Base-by-base conservation (phyloP, 2,888 invertebrate genomes). In the Endomychus coccineus region DNA sequence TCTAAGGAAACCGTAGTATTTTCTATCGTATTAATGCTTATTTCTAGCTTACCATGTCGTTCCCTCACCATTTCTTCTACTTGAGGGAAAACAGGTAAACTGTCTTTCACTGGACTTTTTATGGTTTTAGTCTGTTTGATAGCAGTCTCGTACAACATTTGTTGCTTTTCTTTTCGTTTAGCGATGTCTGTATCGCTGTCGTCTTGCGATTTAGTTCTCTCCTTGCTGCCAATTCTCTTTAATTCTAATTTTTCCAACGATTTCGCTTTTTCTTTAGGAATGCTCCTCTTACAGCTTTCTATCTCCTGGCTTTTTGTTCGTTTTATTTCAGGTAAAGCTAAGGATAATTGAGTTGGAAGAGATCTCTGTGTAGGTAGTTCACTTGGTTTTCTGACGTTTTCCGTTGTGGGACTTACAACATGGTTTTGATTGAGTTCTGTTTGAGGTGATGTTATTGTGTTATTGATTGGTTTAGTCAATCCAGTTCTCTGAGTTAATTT, bases 21-120 rank as follows among this genome's bases (percentile, higher is more conserved):
- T 44, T 67, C 66, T 11, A 67, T 66, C 0, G 75, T 81, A 56
- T 81, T 82, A 31, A 80, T 81, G 45, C 73, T 80, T 22, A 82
- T 81, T 62, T 82, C 81, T 4, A 82, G 75, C 62, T 82, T 81
- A 1, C 82, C 83, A 54, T 80, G 80, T 1, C 80, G 77, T 0
- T 82, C 82, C 4, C 79, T 57, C 16, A 82, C 82, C 59, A 80
- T 80, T 56, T 83, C 82, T 60, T 82, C 82, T 1, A 80, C 79
- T 24, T 77, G 75, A 7, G 82, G 82, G 55, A 82, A 82, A 2
- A 78, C 73, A 1, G 82, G 82, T 51, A 82, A 53, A 1, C 76
- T 73, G 56, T 82, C 82, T 57, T 80, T 81, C 0, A 82, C 80
- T 1, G 83, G 83, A 59, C 82, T 82, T 17, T 82, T 73, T 45